These are phyloP conservation scores for Thalassaphorura encarpata DNA, from an alignment of 1,140 invertebrate species.

Conservation along the genomic window DNA sequence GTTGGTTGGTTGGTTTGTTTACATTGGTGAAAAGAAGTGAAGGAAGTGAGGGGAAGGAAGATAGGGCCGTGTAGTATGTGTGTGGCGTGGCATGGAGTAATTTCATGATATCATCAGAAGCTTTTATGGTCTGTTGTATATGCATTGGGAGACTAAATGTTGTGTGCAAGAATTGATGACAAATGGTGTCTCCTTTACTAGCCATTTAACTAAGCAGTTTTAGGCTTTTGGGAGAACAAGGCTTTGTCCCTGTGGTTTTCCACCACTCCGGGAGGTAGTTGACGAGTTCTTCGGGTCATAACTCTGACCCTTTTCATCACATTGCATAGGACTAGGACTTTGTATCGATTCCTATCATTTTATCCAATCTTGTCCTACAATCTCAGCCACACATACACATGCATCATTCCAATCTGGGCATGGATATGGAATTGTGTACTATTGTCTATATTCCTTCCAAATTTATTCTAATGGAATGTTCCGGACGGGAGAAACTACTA, in stretches of 20 bases:
- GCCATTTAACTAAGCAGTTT: constrained; percentile 34
- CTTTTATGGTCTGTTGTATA: constrained; percentile 35
- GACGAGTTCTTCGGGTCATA: constrained; percentile 32
- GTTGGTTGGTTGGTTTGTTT: too few species aligned
- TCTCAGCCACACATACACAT: too few species aligned
- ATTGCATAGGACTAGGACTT: constrained; percentile 12
- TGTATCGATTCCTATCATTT: constrained; percentile 15
- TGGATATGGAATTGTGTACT: too few species aligned
- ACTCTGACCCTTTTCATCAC: constrained; percentile 32
- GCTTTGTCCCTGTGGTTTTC: constrained; percentile 31
- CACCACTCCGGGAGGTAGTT: constrained; percentile 33
- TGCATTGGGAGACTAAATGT: constrained; percentile 34
- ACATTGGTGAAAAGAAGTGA: too few species aligned
- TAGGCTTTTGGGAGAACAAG: constrained; percentile 13
- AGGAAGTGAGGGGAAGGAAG: too few species aligned
- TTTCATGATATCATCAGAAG: constrained; percentile 33
- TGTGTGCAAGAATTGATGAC: constrained; percentile 34
- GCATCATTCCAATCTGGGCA: too few species aligned
- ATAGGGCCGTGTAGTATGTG: too few species aligned
- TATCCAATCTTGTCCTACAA: too few species aligned
- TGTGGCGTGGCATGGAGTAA: too few species aligned
- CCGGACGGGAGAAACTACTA: too few species aligned
- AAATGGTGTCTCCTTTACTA: constrained; percentile 34
- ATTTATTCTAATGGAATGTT: too few species aligned
- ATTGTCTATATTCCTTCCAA: too few species aligned